Percentiles rank a stretch among this genome's conserved stretches.
These are phyloP conservation scores for Otus sunia DNA, from an alignment of 2,113 vertebrate species.

Conservation along the genomic window DNA sequence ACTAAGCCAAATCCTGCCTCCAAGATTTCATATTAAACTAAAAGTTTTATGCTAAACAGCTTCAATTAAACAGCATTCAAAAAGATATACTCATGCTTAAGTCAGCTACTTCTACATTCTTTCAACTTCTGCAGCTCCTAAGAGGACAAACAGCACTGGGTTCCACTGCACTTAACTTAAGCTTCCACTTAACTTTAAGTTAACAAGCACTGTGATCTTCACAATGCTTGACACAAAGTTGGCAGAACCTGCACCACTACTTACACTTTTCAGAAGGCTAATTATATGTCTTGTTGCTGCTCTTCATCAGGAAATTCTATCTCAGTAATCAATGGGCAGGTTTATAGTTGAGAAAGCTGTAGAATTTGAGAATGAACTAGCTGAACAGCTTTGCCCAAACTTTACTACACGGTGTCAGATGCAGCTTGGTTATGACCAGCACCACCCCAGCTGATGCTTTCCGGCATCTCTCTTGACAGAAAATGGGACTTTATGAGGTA, in stretches of 20 bases:
- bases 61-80: not conserved
- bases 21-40: not conserved
- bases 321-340: not conserved
- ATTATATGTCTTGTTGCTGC: not conserved
- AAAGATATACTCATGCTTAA: not conserved
- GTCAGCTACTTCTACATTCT: not conserved
- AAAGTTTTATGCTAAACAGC: not conserved
- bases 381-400: not conserved
- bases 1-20: not conserved
- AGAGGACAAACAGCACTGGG: fast-evolving
- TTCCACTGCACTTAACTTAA: too few relatives aligned
- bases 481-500: not conserved
- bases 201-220: not conserved
- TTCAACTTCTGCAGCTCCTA: not conserved
- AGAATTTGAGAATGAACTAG: not conserved
- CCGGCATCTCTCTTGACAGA: not conserved
- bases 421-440: not conserved
- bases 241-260: not conserved
- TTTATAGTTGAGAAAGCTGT: not conserved
- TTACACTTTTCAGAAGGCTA: not conserved
- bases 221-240: not conserved
- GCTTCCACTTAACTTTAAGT: not conserved
- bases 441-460: not conserved
- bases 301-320: not conserved
- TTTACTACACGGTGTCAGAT: not conserved